phyloP scores from a whole-genome alignment of 2,113 vertebrate species.

The Glaucomys volans region DNA sequence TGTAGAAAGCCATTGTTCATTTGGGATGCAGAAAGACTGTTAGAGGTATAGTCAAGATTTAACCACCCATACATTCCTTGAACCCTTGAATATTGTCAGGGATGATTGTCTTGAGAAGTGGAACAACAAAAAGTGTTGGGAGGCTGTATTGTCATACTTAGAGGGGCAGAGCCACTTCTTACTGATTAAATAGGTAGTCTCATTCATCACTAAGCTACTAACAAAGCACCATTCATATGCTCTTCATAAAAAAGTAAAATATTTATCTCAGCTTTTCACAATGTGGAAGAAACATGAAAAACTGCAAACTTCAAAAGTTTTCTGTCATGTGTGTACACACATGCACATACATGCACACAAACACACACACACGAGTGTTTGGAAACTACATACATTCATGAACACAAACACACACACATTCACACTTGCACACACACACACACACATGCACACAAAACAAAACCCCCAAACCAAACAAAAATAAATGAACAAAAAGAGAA shows the following conservation, averaged over 20 bases:
- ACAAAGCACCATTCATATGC: neutral
- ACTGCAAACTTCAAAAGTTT: neutral
- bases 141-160: neutral
- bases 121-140: neutral
- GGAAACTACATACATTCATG: neutral
- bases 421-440: neutral
- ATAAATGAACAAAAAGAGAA: neutral
- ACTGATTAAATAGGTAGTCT: neutral
- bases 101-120: neutral
- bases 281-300: neutral
- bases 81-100: neutral
- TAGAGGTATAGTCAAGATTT: neutral
- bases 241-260: neutral
- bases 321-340: neutral
- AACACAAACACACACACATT: neutral
- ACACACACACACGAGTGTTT: neutral
- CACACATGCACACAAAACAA: neutral
- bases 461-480: no score
- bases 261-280: neutral
- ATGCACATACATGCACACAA: no score
- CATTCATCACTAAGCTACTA: neutral
- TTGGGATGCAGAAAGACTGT: neutral
- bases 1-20: neutral
- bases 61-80: neutral
- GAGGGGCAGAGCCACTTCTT: neutral